Base-by-base conservation (phyloP, 2,888 invertebrate genomes). In the Tinea semifulvella region DNA sequence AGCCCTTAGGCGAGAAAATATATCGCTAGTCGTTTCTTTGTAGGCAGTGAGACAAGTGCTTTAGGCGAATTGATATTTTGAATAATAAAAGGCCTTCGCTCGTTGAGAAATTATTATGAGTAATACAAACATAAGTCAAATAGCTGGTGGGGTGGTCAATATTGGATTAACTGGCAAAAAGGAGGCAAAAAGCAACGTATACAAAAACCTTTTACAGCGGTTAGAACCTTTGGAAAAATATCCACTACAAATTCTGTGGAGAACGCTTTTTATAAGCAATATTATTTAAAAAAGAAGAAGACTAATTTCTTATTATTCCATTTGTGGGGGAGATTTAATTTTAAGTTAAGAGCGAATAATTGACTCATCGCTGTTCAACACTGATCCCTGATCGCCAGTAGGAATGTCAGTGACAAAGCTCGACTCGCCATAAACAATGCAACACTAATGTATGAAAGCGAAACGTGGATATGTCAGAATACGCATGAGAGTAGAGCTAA, bases 111-210 rank as follows among this genome's bases (percentile, higher is more conserved):
- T 75, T 80, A 79, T 80, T 79, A 79, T 71, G 73, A 77, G 68
- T 67, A 72, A 69, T 63, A 74, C 76, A 79, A 80, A 79, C 76
- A 79, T 62, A 77, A 80, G 77, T 80, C 80, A 79, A n/a, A 77
- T 80, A 80, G 79, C 75, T 72, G 60, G 60, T 66, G 69, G 74
- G 70, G 60, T 69, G 79, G 80, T 80, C 79, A 80, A 80, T 80
- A 80, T 80, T 80, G 72, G 79, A 79, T 80, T 79, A 80, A 65
- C 77, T 58, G 68, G 63, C 77, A 76, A 80, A 42, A 80, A 80
- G 79, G 80, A 80, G 73, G 68, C 77, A 77, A 79, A 79, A 80
- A 77, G 79, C 80, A 73, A 75, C 80, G 80, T 80, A 77, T 80
- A 80, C 80, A 80, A 77, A 79, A 80, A 80, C 79, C 79, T 80